These are phyloP conservation scores for Pholis gunnellus DNA, from an alignment of 2,113 vertebrate genomes.

Conservation along the genomic window DNA sequence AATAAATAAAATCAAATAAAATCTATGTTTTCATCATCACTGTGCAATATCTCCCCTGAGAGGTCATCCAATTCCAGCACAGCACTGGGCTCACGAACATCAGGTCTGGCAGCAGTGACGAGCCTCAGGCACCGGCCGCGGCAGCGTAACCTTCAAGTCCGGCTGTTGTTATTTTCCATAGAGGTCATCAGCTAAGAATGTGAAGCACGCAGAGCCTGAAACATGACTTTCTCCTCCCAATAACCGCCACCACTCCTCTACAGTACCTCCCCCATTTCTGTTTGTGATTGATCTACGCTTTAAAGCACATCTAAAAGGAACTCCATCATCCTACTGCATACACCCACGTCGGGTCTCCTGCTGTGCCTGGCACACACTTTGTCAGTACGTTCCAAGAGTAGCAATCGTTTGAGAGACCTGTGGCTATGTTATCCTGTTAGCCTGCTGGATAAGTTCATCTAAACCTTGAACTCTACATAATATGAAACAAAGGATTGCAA, in stretches of 20 bases:
- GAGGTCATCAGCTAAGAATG: slow-evolving; percentile 84
- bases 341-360: not conserved
- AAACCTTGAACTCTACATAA: slow-evolving; percentile 1
- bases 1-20: not conserved
- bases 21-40: not conserved
- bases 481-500: not conserved
- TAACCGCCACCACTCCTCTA: slow-evolving; percentile 35
- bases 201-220: slow-evolving; percentile 76
- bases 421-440: slow-evolving; percentile 76
- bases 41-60: not conserved
- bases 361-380: not conserved
- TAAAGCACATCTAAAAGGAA: not conserved
- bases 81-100: slow-evolving; percentile 1
- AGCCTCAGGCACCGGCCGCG: slow-evolving; percentile 27
- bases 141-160: slow-evolving; percentile 75
- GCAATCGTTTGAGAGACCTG: slow-evolving; percentile 45
- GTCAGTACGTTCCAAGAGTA: slow-evolving; percentile 40
- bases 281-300: not conserved
- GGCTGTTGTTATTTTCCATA: slow-evolving; percentile 83
- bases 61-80: not conserved
- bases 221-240: slow-evolving; percentile 69
- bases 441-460: slow-evolving; percentile 68
- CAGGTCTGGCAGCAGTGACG: slow-evolving; percentile 31
- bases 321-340: not conserved
- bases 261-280: slow-evolving; percentile 4